These are phyloP conservation scores for Taxidea taxus DNA, from an alignment of 2,113 vertebrate genomes.

Conservation along the genomic window DNA sequence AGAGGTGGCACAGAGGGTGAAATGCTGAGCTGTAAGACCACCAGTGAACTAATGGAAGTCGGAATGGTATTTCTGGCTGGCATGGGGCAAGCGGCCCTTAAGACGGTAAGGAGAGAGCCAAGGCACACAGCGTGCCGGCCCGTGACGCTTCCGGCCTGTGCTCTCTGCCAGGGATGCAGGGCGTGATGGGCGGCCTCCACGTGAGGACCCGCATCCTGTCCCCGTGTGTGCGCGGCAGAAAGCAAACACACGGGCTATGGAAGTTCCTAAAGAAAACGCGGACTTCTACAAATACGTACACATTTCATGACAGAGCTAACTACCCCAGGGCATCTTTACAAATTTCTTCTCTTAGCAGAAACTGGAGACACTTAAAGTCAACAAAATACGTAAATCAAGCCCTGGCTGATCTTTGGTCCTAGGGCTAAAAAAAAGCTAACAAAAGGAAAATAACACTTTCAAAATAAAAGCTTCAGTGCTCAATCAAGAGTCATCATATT, in stretches of 20 bases:
- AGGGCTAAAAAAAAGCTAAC: neutral
- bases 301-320: neutral
- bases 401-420: neutral
- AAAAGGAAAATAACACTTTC: neutral
- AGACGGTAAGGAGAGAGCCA: neutral
- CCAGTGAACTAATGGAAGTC: neutral
- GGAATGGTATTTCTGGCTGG: no score
- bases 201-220: neutral
- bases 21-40: neutral
- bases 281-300: neutral
- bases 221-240: neutral
- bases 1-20: neutral
- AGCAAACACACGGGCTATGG: neutral
- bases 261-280: neutral
- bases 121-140: fast-evolving
- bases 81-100: neutral
- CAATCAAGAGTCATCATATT: neutral
- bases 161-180: fast-evolving
- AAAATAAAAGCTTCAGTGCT: neutral
- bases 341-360: neutral
- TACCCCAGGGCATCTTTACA: no score
- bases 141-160: fast-evolving
- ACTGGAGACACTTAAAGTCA: fast-evolving
- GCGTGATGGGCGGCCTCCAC: fast-evolving
- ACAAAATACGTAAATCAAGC: neutral